Evolutionary conservation across 2,888 invertebrate genomes (phyloP), one percentile per base, ranked within the genome.

Genomic region (Andrena bicolor): DNA sequence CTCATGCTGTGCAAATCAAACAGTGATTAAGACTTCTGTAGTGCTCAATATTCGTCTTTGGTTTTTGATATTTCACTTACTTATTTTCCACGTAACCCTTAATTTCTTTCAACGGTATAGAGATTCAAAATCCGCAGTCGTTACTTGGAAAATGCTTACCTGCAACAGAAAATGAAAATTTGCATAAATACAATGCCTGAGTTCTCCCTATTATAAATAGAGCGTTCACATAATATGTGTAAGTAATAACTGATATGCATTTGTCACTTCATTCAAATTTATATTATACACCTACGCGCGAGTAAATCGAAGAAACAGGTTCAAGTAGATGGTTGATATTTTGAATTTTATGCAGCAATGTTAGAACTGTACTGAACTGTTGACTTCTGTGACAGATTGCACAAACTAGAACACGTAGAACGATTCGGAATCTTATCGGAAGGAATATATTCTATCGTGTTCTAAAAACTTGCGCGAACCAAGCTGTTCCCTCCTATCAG

Each of bases 91-190:
- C 16, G 5, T 41, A 41, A 5, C 2, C 20, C 20, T 8, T 20
- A 20, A 56, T 10, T 10, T 56, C 23, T 1, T 13, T 23, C 23
- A 56, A 20, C 10, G 8, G 53, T 23, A 26, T 20, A 20, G 10
- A 10, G 4, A 56, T 20, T 1, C 10, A 23, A 23, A 56, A 26
- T 10, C 56, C 23, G 26, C 0, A 10, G 56, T 4, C 10, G 26
- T 56, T 26, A 4, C 23, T 23, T 41, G 41, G 41, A 23, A 23
- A 56, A 56, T 3, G 56, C 56, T 56, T 56, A 56, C 60, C 60
- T 60, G 60, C 60, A 60, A 60, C 60, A 60, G 13, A 28, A 26
- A 60, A 60, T 6, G 10, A 26, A 56, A 56, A 56, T 56, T 56
- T 26, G 10, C 23, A 4, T 56, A 23, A 56, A 10, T 53, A 23